Percentiles rank a stretch among this genome's conserved stretches.
These are phyloP conservation scores for Craseonycteris thonglongyai DNA, from an alignment of 2,113 vertebrate genomes.

Conservation along the genomic window DNA sequence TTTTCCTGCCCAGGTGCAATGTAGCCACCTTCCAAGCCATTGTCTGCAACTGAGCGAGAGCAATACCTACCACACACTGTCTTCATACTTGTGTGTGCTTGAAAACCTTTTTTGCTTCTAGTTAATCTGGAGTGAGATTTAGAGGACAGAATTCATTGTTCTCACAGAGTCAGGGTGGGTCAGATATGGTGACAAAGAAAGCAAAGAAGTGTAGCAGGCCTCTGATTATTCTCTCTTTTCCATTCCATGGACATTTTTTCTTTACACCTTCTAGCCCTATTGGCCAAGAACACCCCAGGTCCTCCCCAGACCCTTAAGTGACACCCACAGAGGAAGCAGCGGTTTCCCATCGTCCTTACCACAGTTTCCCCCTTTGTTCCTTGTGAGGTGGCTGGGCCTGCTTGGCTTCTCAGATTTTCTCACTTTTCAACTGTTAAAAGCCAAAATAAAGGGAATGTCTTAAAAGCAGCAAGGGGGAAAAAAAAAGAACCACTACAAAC, in stretches of 20 bases:
- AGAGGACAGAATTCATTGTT: background rate
- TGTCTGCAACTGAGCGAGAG: background rate
- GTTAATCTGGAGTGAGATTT: background rate
- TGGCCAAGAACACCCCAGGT: background rate
- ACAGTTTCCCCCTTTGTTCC: background rate
- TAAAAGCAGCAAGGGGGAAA: background rate
- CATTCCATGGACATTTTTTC: background rate
- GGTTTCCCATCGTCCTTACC: background rate
- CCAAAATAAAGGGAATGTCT: background rate
- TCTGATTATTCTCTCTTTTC: background rate
- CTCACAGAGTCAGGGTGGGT: background rate
- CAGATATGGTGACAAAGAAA: background rate
- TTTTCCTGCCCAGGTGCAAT: background rate
- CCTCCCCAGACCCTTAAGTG: rapidly evolving
- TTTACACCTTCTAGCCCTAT: too few relatives aligned
- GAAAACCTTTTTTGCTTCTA: background rate
- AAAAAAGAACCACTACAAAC: background rate
- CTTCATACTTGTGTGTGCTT: background rate
- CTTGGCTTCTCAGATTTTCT: background rate
- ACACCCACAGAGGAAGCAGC: too few relatives aligned
- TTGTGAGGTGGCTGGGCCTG: background rate
- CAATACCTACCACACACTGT: background rate
- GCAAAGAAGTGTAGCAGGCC: too few relatives aligned
- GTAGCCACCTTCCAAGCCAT: background rate
- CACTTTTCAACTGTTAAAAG: background rate